A percentile compares a stretch with the other conserved stretches of the same genome.
Conservation (phyloP, 92 coral and sea anemone genomes). For the Diadumene lineata region DNA sequence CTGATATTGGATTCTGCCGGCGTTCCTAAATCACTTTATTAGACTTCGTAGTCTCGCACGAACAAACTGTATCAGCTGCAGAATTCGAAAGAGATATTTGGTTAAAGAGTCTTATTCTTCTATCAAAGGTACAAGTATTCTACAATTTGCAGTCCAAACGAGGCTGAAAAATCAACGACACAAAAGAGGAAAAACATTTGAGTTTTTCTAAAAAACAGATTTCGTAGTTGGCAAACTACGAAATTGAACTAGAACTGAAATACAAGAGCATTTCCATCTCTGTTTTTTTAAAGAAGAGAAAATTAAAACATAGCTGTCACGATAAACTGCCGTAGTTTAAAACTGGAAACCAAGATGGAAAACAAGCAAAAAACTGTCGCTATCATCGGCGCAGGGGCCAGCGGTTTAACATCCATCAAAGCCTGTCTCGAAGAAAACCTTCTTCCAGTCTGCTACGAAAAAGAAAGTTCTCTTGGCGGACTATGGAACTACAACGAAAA, state of each 20-base stretch:
- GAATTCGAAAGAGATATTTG: too few species aligned
- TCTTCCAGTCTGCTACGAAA: conserved; percentile 66
- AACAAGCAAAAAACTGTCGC: conserved; percentile 64
- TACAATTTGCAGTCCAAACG: neutral
- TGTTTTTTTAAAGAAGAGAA: too few species aligned
- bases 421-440: conserved; percentile 62
- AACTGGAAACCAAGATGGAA: too few species aligned
- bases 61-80: too few species aligned
- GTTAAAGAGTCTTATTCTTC: too few species aligned
- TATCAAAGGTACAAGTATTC: neutral
- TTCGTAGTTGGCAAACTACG: too few species aligned
- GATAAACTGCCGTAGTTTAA: neutral
- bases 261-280: too few species aligned
- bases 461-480: conserved; percentile 56
- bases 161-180: neutral
- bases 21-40: too few species aligned
- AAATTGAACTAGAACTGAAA: too few species aligned
- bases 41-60: too few species aligned
- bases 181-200: neutral
- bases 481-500: conserved; percentile 62
- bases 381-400: conserved; percentile 61
- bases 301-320: too few species aligned
- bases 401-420: conserved; percentile 62
- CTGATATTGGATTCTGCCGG: too few species aligned
- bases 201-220: neutral